Evolutionary conservation across 2,113 vertebrate genomes (phyloP), one percentile per base, ranked within the genome.

Genomic region (Coreoperca whiteheadi): DNA sequence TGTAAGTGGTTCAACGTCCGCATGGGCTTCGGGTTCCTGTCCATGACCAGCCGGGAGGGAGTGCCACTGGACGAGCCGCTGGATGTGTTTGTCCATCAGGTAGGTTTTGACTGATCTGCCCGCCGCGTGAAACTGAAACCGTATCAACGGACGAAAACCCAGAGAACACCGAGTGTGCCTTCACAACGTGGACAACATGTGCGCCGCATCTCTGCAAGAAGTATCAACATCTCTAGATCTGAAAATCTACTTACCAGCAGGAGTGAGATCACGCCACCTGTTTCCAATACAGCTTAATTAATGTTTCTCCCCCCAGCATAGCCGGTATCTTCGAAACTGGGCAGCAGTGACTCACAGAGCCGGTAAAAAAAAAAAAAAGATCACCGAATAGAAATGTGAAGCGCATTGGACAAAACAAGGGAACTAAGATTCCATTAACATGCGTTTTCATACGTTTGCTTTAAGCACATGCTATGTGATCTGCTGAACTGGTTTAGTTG

Each of bases 1-100:
- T 99, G 98, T 84, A 99, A 99, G 64, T 99, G 98, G 98, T 99
- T 99, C 95, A 99, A 99, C 68, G 97, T 99, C 83, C 96, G 97
- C 90, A 99, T 99, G 98, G 98, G 98, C 65, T 99, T 99, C 91
- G 98, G 98, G 23, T 99, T 99, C 95, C 96, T 99, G 92, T 98
- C 98, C 93, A 99, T 99, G 98, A 99, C 96, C 89, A 94, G 85
- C 93, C 95, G 96, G 77, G 97, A 98, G n/a, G 97, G 97, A 72
- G 93, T 94, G 23, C 95, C 95, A 14, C 96, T 99, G 78, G 97
- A 98, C 34, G 93, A 96, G 7, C 97, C 98, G 64, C 96, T 99
- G n/a, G 98, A 99, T 80, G 98, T 99, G 66, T 99, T 99, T 89
- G 98, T 99, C 86, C 98, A 99, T 89, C 98, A 99, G 97, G 98